These are phyloP conservation scores for Habropoda laboriosa DNA, from an alignment of 1,140 invertebrate genomes.

Conservation along the genomic window DNA sequence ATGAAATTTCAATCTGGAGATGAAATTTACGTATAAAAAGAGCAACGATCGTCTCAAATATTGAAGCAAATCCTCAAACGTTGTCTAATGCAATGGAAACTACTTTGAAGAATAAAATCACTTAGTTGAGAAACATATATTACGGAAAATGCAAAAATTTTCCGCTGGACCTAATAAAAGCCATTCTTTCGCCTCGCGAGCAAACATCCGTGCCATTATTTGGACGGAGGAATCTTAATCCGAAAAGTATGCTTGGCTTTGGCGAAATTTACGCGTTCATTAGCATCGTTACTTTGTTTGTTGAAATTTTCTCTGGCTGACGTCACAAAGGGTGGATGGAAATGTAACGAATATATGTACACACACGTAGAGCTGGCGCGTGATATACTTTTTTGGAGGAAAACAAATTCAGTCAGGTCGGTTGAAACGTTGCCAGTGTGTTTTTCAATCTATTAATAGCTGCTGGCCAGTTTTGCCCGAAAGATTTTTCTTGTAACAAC, in stretches of 20 bases:
- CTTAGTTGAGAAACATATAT: no score
- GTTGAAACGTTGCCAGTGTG: conserved; percentile 21
- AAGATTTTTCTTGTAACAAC: conserved; percentile 23
- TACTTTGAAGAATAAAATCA: no score
- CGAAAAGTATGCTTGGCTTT: not conserved
- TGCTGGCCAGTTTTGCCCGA: conserved; percentile 11
- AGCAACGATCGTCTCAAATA: no score
- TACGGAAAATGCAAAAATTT: no score
- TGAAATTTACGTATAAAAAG: no score
- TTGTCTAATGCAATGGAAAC: no score
- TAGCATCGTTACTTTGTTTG: conserved; percentile 2
- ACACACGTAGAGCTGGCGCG: not conserved
- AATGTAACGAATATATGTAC: not conserved
- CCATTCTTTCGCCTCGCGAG: not conserved
- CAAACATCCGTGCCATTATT: not conserved
- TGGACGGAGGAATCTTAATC: not conserved
- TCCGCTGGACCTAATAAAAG: no score
- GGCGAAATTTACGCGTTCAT: not conserved
- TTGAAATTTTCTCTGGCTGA: not conserved
- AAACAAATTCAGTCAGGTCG: not conserved
- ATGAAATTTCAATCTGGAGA: no score
- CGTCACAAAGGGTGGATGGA: conserved; percentile 16
- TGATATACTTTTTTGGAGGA: conserved; percentile 8
- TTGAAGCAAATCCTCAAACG: no score
- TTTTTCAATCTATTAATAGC: conserved; percentile 42